Conservation (phyloP, 2,797 vertebrate species). For the Antrozous pallidus region DNA sequence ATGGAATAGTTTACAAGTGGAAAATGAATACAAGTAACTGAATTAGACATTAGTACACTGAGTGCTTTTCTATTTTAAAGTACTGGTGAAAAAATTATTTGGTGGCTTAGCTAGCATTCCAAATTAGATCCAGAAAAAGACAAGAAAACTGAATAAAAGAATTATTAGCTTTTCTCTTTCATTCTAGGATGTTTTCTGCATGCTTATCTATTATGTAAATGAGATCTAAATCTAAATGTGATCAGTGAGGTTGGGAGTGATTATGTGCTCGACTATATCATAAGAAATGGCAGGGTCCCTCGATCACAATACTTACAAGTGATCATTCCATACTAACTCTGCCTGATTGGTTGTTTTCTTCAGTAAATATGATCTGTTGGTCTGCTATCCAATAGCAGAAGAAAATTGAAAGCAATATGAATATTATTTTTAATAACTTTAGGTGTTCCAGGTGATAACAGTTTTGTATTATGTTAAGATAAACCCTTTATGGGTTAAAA, state of each 20-base stretch:
- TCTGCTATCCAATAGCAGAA: slow-evolving; percentile 27
- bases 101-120: background rate
- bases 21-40: background rate
- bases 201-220: slow-evolving; percentile 76
- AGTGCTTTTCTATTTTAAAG: slow-evolving; percentile 12
- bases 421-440: slow-evolving; percentile 29
- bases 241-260: slow-evolving; percentile 67
- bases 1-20: background rate
- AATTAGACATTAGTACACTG: background rate
- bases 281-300: slow-evolving; percentile 59
- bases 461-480: background rate
- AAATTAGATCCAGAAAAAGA: background rate
- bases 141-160: slow-evolving; percentile 59
- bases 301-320: slow-evolving; percentile 56
- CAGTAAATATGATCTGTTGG: slow-evolving; percentile 3
- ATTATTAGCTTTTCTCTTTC: slow-evolving; percentile 64
- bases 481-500: background rate
- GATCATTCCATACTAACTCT: background rate
- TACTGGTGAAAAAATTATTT: background rate
- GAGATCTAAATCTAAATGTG: slow-evolving; percentile 77
- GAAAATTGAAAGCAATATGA: background rate
- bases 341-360: slow-evolving; percentile 43
- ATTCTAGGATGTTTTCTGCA: slow-evolving; percentile 68
- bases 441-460: background rate
- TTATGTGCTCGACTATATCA: slow-evolving; percentile 59